These are phyloP conservation scores for Pelvicachromis taeniatus DNA, from an alignment of 2,113 vertebrate genomes.

Conservation along the genomic window DNA sequence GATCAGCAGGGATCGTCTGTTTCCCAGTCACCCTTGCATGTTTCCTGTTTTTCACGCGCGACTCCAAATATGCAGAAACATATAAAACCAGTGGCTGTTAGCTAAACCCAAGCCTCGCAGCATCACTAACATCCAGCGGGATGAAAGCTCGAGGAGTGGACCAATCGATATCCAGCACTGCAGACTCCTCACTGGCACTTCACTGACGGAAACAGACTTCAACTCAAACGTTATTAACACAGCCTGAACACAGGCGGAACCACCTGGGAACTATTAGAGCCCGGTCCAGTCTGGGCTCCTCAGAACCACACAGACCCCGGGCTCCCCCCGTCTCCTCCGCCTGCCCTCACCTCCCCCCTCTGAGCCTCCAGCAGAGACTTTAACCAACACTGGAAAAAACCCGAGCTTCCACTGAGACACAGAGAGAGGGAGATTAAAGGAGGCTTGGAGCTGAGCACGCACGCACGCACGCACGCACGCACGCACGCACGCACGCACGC, in stretches of 20 bases:
- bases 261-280: neutral
- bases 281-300: neutral
- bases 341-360: fast-evolving
- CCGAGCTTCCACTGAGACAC: neutral
- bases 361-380: neutral
- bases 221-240: neutral
- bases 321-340: fast-evolving
- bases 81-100: neutral
- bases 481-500: neutral
- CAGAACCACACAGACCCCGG: neutral
- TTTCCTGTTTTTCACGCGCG: neutral
- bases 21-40: neutral
- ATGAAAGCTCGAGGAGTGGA: neutral
- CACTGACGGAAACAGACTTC: neutral
- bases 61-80: neutral
- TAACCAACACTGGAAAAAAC: neutral
- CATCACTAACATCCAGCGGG: neutral
- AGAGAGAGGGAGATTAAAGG: neutral
- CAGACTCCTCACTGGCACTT: neutral
- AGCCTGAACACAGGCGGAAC: neutral
- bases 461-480: neutral
- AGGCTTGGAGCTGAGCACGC: neutral
- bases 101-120: neutral
- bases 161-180: neutral
- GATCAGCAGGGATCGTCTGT: neutral